These are phyloP conservation scores for Chaetodon trifasciatus DNA, from an alignment of 2,797 vertebrate species.

Conservation along the genomic window DNA sequence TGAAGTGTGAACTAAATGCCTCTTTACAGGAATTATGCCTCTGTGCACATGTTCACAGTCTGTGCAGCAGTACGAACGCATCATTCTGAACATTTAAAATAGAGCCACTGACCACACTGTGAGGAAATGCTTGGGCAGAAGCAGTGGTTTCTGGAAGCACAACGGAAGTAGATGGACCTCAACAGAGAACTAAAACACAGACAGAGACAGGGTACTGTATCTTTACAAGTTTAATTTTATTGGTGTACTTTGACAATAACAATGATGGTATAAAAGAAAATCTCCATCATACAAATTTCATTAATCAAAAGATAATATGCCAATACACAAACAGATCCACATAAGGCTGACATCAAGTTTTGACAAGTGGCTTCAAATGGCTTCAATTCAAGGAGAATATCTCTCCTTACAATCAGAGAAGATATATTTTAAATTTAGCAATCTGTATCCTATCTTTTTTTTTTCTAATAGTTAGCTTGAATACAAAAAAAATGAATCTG, in stretches of 20 bases:
- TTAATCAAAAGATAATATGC: conserved; percentile 86
- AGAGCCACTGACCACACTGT: neutral
- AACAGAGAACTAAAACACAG: neutral
- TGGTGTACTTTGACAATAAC: conserved; percentile 85
- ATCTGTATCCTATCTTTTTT: conserved; percentile 45
- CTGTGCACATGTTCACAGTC: neutral
- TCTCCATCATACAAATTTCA: conserved; percentile 86
- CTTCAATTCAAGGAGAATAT: conserved; percentile 82
- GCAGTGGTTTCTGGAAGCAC: neutral
- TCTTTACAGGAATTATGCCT: conserved; percentile 20
- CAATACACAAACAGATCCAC: conserved; percentile 83
- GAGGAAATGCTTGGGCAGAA: conserved; percentile 10
- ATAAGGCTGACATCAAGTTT: conserved; percentile 87
- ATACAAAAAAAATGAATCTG: conserved; percentile 68
- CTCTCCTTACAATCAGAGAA: conserved; percentile 80
- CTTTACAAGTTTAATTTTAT: conserved; percentile 83
- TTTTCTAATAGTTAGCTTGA: conserved; percentile 60
- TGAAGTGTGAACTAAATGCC: conserved; percentile 22
- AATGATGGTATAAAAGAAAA: conserved; percentile 87
- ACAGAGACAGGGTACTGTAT: conserved; percentile 14
- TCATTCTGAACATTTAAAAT: conserved; percentile 17
- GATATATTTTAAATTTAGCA: conserved; percentile 68
- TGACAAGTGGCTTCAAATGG: conserved; percentile 85
- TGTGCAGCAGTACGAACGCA: neutral
- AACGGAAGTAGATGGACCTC: neutral